Conservation (phyloP, 2,113 vertebrate species). For the Aegotheles bennettii region DNA sequence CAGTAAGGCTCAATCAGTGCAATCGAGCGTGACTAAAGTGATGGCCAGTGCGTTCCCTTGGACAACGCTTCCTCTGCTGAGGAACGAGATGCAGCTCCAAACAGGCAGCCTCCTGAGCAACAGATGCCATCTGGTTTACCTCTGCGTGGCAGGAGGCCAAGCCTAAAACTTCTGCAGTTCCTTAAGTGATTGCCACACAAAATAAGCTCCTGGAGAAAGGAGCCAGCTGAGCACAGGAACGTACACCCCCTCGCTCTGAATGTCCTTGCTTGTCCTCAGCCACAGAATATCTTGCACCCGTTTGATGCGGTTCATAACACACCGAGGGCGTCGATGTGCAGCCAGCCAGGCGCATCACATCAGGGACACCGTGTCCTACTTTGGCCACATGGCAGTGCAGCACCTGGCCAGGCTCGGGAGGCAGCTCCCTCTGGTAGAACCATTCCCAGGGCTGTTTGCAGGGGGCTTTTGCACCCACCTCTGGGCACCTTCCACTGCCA, state of each 20-base stretch:
- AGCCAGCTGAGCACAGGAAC: fast-evolving
- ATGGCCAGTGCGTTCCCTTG: fast-evolving
- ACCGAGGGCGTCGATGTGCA: background rate
- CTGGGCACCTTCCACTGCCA: fast-evolving
- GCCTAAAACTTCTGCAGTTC: background rate
- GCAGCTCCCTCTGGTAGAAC: background rate
- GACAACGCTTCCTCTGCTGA: fast-evolving
- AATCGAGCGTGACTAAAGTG: fast-evolving
- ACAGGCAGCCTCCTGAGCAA: fast-evolving
- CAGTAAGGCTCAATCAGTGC: background rate
- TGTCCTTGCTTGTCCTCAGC: background rate
- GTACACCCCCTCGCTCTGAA: background rate
- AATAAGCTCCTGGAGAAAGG: background rate
- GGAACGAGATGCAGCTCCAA: fast-evolving
- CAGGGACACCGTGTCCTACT: background rate
- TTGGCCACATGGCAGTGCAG: fast-evolving
- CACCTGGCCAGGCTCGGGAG: fast-evolving
- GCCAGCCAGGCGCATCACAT: background rate
- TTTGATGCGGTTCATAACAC: background rate
- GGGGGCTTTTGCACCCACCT: background rate
- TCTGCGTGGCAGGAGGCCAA: background rate
- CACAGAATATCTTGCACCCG: background rate
- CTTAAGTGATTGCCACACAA: background rate
- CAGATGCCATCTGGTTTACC: background rate
- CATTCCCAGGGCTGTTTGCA: fast-evolving